Evolutionary conservation across 2,888 invertebrate species (phyloP), one percentile per base, ranked within the genome.

Genomic region (Notodonta ziczac): DNA sequence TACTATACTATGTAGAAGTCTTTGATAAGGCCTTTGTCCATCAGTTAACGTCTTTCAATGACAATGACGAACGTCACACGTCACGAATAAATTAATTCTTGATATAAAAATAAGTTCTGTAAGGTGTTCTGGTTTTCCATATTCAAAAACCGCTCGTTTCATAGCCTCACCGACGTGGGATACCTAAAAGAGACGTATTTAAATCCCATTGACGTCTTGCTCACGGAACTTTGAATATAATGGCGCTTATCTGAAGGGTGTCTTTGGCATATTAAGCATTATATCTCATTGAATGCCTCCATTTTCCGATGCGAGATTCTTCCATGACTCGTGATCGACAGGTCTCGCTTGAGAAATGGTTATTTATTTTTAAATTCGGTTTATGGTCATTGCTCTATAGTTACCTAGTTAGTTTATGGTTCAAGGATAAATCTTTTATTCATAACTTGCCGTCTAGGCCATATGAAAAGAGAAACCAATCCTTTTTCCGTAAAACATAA

Each of bases 141-240:
- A n/a, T n/a, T 46, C 14, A 24, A 52, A 14, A 48, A 61, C 53
- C 79, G 73, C 78, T 55, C 0, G 14, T 78, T 80, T 80, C 51
- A 59, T 81, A 76, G 86, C 88, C 81, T 58, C 65, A 67, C 52
- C 61, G 67, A 62, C 72, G 69, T 78, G 67, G 66, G 70, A 68
- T 71, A 75, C 67, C 70, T 79, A 82, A 85, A 81, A 82, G 77
- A 89, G 85, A 87, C 77, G 86, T 90, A 91, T 90, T 90, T 89
- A 90, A 89, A 87, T 88, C 85, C 67, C 78, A 82, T 82, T 87
- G 89, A 90, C 85, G 87, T 87, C 86, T 88, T 89, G 84, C 85
- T 87, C 86, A 80, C 73, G 78, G 74, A 75, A 78, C 81, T 82
- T 85, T 80, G 84, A 85, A 84, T 85, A 88, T 88, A 90, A 88